phyloP scores from a whole-genome alignment of 2,888 invertebrate genomes.

The Atherix ibis region DNA sequence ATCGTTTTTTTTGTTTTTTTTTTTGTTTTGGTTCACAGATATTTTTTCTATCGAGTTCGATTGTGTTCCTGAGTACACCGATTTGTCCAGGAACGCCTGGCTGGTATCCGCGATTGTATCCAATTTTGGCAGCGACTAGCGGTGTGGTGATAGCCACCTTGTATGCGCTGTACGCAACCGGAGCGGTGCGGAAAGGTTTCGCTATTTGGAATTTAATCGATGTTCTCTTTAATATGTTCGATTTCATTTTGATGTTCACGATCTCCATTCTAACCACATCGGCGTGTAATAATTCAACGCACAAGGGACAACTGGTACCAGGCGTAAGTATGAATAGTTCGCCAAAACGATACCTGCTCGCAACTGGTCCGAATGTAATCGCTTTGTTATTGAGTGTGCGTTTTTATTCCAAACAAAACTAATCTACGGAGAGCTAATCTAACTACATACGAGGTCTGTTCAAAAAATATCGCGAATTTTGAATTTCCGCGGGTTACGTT shows the following conservation, averaged over 20 bases:
- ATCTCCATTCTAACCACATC: conserved; percentile 8
- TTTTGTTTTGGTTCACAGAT: no score
- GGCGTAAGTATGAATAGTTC: conserved; percentile 2
- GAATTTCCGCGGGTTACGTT: no score
- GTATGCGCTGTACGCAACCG: conserved; percentile 6
- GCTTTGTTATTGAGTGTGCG: no score
- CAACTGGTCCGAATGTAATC: no score
- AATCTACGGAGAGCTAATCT: no score
- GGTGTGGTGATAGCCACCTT: conserved; percentile 5
- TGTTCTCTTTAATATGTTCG: conserved; percentile 9
- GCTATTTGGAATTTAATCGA: conserved; percentile 8
- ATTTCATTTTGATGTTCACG: conserved; percentile 9
- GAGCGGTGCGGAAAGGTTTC: conserved; percentile 3
- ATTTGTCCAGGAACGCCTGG: conserved; percentile 7
- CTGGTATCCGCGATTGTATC: conserved; percentile 9
- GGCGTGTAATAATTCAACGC: conserved; percentile 1
- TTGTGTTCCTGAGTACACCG: conserved; percentile 9
- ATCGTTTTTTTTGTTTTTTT: not conserved
- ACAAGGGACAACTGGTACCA: conserved; percentile 1
- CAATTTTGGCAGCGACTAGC: conserved; percentile 7
- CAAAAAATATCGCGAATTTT: no score
- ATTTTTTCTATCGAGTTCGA: conserved; percentile 7
- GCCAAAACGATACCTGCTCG: no score
- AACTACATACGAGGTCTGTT: no score
- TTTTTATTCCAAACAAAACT: no score